Conservation (phyloP, 2,797 vertebrate species). For the Cynopterus sphinx region DNA sequence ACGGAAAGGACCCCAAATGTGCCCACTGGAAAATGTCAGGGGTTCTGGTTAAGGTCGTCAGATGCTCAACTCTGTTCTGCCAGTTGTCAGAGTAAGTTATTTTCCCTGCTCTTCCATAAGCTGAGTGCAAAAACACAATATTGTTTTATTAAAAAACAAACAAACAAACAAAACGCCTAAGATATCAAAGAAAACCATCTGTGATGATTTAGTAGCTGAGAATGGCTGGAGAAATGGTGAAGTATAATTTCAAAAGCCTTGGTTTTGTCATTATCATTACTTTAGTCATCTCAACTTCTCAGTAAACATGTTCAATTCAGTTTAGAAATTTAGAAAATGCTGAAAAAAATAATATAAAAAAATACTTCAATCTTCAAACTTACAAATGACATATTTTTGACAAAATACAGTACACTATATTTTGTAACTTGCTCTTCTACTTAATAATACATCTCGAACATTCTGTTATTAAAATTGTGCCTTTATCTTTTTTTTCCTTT, state of each 20-base stretch:
- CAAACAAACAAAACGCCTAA: not conserved
- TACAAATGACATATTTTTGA: not conserved
- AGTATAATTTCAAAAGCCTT: not conserved
- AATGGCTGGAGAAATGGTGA: not conserved
- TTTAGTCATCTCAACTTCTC: not conserved
- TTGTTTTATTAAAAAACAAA: no score
- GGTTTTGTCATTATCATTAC: not conserved
- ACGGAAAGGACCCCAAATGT: accelerated
- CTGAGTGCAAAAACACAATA: not conserved
- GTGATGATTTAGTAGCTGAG: not conserved
- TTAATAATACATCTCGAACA: not conserved
- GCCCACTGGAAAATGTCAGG: not conserved
- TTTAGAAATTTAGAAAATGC: not conserved
- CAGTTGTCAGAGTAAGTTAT: not conserved
- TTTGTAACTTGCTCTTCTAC: not conserved
- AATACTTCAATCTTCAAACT: not conserved
- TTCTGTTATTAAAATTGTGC: not conserved
- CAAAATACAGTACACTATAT: not conserved
- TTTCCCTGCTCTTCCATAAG: not conserved
- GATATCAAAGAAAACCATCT: not conserved
- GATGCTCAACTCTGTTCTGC: not conserved
- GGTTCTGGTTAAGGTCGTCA: not conserved
- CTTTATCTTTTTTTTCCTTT: not conserved
- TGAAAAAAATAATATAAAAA: not conserved
- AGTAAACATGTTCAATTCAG: not conserved